Base-by-base conservation (phyloP, 2,888 invertebrate genomes). In the Pristionchus exspectatus region DNA sequence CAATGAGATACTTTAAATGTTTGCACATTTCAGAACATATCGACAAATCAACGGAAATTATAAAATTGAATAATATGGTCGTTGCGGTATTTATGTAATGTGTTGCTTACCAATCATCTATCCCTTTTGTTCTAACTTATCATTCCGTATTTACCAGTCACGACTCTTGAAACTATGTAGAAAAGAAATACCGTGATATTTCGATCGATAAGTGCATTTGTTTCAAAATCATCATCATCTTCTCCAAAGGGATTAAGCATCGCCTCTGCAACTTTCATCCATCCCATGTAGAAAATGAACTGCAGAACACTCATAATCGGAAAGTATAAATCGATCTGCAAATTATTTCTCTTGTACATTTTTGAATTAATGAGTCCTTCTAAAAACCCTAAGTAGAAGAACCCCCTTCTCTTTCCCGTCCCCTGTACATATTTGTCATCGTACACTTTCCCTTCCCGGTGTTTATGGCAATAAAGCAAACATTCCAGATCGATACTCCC, bases 201-300 rank as follows among this genome's bases (percentile, higher is more conserved):
- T 90, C 93, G 85, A 86, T 93, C 93, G 85, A 93, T 93, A 18
- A 93, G 90, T n/a, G 92, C 92, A 83, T 93, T 93, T 88, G 92
- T 92, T 83, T 93, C 92, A 74, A 93, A 93, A 69, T 93, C 93
- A 86, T 93, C 93, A 83, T 92, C 93, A 77, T 93, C 92, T 89
- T 93, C 93, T 77, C 93, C 93, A 90, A 93, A 93, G 33, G 93
- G 93, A 72, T 93, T 93, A 74, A 93, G 66, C 92, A 93, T 93
- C n/a, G 92, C 92, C 83, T 93, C 93, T 24, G 93, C 93, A 10
- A 93, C 93, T 91, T 94, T 94, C 92, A 94, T 93, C 94, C 94
- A 94, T 72, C 94, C 94, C 92, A 94, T 94, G 89, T 94, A 94
- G 90, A 94, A 94, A 16, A 94, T 91, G 84, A 94, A 94, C 90